Base-by-base conservation (phyloP, 2,797 vertebrate genomes). In the Sitta carolinensis region DNA sequence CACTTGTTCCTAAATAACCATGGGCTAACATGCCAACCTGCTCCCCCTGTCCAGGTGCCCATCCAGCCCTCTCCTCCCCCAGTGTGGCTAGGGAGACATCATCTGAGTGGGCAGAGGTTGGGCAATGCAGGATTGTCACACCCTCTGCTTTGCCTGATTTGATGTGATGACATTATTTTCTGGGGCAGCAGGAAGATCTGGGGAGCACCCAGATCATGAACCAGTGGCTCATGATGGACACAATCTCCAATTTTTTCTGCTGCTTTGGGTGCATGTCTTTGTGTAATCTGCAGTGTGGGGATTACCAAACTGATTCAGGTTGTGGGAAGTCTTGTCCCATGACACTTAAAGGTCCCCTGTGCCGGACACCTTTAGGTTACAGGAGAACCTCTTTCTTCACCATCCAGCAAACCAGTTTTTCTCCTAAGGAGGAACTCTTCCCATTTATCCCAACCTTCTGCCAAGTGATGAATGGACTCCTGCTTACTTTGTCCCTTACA, bases 251-350 rank as follows among this genome's bases (percentile, higher is more conserved):
- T 84, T 70, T 84, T 52, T 93, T 63, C 36, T 89, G 20, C 78
- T 91, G 68, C 50, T 87, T 84, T 87, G 91, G 12, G 13, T 50
- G 14, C 68, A n/a, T 9, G 15, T 70, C 48, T 74, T 2, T 74
- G 87, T 87, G 70, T 67, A 94, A 93, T 76, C 48, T 75, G 47
- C 72, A 89, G 32, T 23, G 23, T 80, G 75, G 45, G 45, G 15
- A 76, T 90, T 94, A 66, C 45, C 61, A 62, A 25, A 29, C 66
- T 95, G 94, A 95, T 78, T 94, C 75, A 92, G 26, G 11, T 50
- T 5, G 11, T 70, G 68, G 57, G 61, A 85, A 83, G 82, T 14
- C 42, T 72, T 90, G 72, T 63, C 52, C 68, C 32, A 25, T 89
- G 64, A 87, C 21, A 29, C 42, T 82, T 89, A 57, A 73, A 85